Evolutionary conservation across 2,888 invertebrate genomes (phyloP), one percentile per base, ranked within the genome.

Genomic region (Ceriagrion tenellum): DNA sequence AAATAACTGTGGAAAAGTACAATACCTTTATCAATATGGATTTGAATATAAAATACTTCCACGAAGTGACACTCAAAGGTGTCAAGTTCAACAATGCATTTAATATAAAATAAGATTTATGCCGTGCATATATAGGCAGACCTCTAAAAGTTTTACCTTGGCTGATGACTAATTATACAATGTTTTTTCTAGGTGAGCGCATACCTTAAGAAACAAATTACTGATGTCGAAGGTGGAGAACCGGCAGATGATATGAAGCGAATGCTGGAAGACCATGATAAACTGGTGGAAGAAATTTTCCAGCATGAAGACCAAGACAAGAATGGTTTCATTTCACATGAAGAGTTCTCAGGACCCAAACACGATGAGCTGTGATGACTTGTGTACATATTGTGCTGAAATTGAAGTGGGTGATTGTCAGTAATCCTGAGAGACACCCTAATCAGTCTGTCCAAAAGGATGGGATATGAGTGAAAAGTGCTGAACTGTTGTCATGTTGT

Each of bases 261-360:
- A 96, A 98, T 98, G 98, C 97, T 99, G 95, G 98, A 98, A 95
- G 98, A 99, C 96, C 99, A 99, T 97, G 99, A 99, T 97, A 99
- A 99, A 97, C 98, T 99, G 95, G 99, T 99, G 16, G 99, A 99
- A 96, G 99, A 99, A 97, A 99, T 99, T 96, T 99, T 99, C 98
- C 99, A 99, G 96, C 99, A 99, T 97, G 99, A 99, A 97, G 99
- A 99, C 97, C 99, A 98, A 97, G 99, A 99, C 97, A 99, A 99
- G 97, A 99, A 99, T 96, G 99, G 99, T 95, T 99, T 98, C 97
- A 99, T 99, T 96, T 99, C 99, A 96, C 99, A 99, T 97, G 98
- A 98, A 95, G 99, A 99, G 97, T 99, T 99, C 97, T 99, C 99
- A 55, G 99, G 99, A 8, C 99, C 99, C 30, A 99, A 99, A 97